Conservation (phyloP, 2,888 invertebrate genomes). For the Hymenopus coronatus region DNA sequence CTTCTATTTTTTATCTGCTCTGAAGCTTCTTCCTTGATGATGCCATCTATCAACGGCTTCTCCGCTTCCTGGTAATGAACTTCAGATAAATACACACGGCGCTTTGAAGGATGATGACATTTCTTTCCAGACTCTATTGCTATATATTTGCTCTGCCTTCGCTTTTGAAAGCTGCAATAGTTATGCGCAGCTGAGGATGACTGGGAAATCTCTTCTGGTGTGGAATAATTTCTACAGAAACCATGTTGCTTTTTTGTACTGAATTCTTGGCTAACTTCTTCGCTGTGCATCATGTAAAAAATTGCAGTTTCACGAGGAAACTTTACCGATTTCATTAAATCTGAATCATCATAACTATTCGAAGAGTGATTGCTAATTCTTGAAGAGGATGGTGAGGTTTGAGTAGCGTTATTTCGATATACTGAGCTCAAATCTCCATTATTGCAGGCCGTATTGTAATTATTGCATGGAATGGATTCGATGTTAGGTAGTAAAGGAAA, state of each 20-base stretch:
- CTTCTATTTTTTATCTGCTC: not conserved
- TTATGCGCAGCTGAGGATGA: not conserved
- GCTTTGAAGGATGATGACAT: not conserved
- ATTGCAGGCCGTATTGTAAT: not conserved
- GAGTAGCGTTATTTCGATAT: not conserved
- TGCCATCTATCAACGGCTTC: not conserved
- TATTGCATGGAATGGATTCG: not conserved
- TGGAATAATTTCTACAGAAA: not conserved
- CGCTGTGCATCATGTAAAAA: not conserved
- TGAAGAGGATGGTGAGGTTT: not conserved
- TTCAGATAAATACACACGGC: not conserved
- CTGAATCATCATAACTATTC: not conserved
- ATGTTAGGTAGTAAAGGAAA: not conserved
- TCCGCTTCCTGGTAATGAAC: not conserved
- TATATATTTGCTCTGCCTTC: not conserved
- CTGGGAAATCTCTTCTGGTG: not conserved
- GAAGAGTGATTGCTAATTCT: not conserved
- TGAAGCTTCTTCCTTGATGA: not conserved
- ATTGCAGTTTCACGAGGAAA: not conserved
- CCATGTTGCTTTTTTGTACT: not conserved
- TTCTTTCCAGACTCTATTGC: not conserved
- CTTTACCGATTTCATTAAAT: not conserved
- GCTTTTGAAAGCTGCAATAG: not conserved
- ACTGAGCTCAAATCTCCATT: not conserved
- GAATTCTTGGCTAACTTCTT: not conserved